Base-by-base conservation (phyloP, 1,140 invertebrate species). In the Cyclargus thomasi region DNA sequence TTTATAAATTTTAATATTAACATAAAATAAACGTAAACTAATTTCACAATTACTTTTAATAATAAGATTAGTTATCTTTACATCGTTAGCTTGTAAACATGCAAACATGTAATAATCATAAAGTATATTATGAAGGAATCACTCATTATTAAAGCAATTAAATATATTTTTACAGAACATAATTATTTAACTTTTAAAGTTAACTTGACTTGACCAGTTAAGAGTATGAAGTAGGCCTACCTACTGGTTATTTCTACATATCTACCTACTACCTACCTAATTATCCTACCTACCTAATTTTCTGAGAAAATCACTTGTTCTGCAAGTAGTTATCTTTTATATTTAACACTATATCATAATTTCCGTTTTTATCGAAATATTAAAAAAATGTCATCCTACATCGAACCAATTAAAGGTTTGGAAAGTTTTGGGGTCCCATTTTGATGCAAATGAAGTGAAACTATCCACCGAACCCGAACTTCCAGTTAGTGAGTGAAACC, bases 381-480 rank as follows among this genome's bases (percentile, higher is more conserved):
- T 16, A 47, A 1, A 47, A 1, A 11, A 47, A 16, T 47, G 14
- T 47, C 14, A 47, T 47, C 39, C 14, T 47, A 47, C 39, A 47
- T 16, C 10, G 14, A 47, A 47, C 11, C 39, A 2, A 47, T 16
- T 0, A 47, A 16, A 47, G 14, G 1, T 47, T 16, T 47, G 14
- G 39, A 47, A 47, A 47, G 39, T 47, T 47, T 47, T 14, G 39
- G 39, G 39, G 10, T 16, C 10, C 20, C 20, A 59, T 59, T 59
- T 59, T 59, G 10, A 59, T 59, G 55, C 55, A 59, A 59, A 59
- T 59, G 55, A 59, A 59, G 55, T 59, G 55, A 59, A 20, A 59
- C 55, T 21, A 10, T 59, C 17, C 39, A 47, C 6, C 14, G 8
- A 8, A 47, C 39, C 39, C 39, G 39, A 16, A 14, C 14, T 47